Base-by-base conservation (phyloP, 2,888 invertebrate genomes). In the Ormia ochracea region DNA sequence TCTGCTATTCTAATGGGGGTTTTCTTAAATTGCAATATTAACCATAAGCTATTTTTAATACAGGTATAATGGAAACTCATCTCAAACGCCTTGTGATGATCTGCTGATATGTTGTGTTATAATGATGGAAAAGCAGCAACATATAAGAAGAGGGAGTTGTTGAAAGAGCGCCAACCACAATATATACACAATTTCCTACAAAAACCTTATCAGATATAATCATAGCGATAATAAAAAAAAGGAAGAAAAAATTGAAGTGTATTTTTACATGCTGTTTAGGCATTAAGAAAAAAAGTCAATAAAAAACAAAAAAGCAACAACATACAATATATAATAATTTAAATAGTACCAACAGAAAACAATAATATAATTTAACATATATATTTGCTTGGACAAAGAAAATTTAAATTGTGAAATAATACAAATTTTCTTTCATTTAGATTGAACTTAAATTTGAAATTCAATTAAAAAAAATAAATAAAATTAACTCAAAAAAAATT, bases 371-470 rank as follows among this genome's bases (percentile, higher is more conserved):
- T n/a, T n/a, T n/a, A n/a, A 50, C 21, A 52, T 19, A 43, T 21
- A 26, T 48, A 5, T 28, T 56, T 48, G 70, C 23, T 48, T 59
- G 26, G 58, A 58, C 56, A 26, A 50, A 48, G 56, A 77, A 69
- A 75, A 50, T 26, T 38, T 52, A 73, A 69, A 54, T 73, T 63
- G 78, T 54, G 59, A 75, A 59, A 81, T 58, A 56, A 63, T 45
- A 75, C 65, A 38, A 52, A 36, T n/a, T 52, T 43, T n/a, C 38
- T 48, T 58, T 69, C 21, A 52, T 65, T 75, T 75, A 21, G 70
- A 76, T 76, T 80, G 76, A 80, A 73, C 80, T 80, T 80, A 76
- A 80, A 73, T 76, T 76, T 73, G 56, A 73, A 76, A 76, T 76
- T 63, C 50, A 72, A 70, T 52, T 43, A 7, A 70, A 58, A 43